Percentiles rank a stretch among this genome's conserved stretches.
Evolutionary conservation across 2,797 vertebrate species (phyloP).

Genomic region (Poecilia wingei): DNA sequence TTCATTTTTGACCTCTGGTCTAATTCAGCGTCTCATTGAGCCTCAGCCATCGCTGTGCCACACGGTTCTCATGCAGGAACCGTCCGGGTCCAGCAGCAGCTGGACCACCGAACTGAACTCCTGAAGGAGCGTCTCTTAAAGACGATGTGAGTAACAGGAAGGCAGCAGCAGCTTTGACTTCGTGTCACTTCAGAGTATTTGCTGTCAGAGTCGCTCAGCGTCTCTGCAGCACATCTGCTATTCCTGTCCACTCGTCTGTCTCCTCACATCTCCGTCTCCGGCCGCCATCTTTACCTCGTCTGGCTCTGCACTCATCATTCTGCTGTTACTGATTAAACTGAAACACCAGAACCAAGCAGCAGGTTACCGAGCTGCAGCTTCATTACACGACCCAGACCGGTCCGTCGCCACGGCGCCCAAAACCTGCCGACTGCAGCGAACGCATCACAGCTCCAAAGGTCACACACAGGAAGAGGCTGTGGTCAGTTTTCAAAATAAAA

Average conservation of each 20-base stretch:
- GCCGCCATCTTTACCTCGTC: constrained; percentile 21
- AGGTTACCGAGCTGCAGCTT: background rate
- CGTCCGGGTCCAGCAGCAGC: no score
- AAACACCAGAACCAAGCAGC: background rate
- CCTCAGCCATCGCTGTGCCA: no score
- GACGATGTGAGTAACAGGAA: background rate
- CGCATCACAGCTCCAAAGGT: background rate
- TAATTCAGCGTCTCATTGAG: no score
- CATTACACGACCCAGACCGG: background rate
- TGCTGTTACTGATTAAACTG: background rate
- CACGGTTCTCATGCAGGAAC: no score
- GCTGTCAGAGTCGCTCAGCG: constrained; percentile 59
- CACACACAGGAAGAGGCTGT: background rate
- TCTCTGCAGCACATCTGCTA: constrained; percentile 59
- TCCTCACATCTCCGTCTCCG: constrained; percentile 48
- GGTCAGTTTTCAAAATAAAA: background rate
- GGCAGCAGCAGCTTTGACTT: constrained; percentile 13
- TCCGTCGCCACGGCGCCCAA: background rate
- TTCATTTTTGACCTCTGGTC: no score
- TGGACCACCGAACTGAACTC: no score
- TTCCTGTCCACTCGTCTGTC: constrained; percentile 62
- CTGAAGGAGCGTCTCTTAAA: no score
- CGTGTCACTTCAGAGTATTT: constrained; percentile 41
- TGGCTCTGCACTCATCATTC: background rate
- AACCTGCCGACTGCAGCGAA: background rate